These are phyloP conservation scores for Cephalopholis sonnerati DNA, from an alignment of 2,113 vertebrate genomes.

Conservation along the genomic window DNA sequence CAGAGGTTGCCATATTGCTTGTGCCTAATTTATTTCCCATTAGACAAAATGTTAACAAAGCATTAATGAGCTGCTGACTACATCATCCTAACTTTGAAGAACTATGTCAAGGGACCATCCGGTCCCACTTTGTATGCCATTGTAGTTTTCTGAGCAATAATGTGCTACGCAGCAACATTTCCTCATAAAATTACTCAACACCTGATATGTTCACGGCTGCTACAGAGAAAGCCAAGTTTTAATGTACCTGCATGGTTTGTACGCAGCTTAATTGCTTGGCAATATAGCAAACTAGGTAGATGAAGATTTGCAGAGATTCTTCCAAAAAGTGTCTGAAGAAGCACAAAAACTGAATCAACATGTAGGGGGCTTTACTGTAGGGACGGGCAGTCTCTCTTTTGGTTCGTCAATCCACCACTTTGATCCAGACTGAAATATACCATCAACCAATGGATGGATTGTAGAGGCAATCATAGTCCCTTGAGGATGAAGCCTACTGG, in stretches of 20 bases:
- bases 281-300: background rate
- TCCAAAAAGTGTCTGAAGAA: background rate
- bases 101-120: conserved; percentile 68
- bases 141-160: conserved; percentile 55
- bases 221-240: conserved; percentile 24
- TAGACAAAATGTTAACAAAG: conserved; percentile 76
- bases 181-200: conserved; percentile 54
- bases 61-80: conserved; percentile 75
- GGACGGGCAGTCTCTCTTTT: background rate
- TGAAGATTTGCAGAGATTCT: conserved; percentile 6
- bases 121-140: conserved; percentile 68
- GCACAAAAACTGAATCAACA: background rate
- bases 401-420: background rate
- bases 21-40: conserved; percentile 77
- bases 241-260: conserved; percentile 21
- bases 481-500: background rate
- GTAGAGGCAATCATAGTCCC: background rate
- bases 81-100: conserved; percentile 70
- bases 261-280: conserved; percentile 37
- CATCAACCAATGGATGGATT: background rate
- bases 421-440: background rate
- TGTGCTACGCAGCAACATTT: conserved; percentile 58
- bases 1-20: conserved; percentile 59
- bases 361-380: background rate
- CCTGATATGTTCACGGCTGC: conserved; percentile 30